Conservation (phyloP, 2,888 invertebrate genomes). For the Euzophera pinguis region DNA sequence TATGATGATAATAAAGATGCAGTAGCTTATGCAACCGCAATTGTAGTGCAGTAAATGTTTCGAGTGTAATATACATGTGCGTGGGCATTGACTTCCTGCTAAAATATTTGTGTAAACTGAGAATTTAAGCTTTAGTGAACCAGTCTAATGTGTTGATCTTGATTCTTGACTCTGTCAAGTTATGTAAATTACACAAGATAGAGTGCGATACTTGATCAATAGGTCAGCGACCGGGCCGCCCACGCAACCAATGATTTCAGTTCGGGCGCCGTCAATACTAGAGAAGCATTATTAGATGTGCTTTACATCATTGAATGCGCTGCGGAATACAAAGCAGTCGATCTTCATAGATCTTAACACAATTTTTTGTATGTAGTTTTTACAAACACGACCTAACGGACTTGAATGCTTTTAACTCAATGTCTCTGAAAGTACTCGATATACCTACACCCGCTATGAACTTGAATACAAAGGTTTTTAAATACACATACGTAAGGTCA, state of each 20-base stretch:
- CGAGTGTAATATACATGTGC: constrained; percentile 13
- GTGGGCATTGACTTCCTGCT: constrained; percentile 45
- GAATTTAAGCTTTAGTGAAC: constrained; percentile 53
- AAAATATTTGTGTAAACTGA: constrained; percentile 34
- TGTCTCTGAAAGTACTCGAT: constrained; percentile 52
- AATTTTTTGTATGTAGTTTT: constrained; percentile 39
- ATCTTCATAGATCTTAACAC: constrained; percentile 24
- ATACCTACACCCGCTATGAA: constrained; percentile 48
- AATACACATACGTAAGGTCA: constrained; percentile 40
- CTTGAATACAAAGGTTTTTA: constrained; percentile 48
- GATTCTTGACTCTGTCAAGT: constrained; percentile 65
- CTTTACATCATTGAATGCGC: constrained; percentile 32
- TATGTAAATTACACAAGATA: constrained; percentile 72
- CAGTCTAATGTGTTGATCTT: constrained; percentile 64
- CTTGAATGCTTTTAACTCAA: constrained; percentile 40
- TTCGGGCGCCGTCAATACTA: constrained; percentile 36
- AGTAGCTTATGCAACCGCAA: neutral
- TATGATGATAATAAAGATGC: too few relatives aligned
- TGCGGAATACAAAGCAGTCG: constrained; percentile 25
- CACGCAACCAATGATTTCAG: constrained; percentile 43
- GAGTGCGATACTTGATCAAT: constrained; percentile 64
- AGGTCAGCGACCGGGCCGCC: constrained; percentile 65
- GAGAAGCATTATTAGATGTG: constrained; percentile 38
- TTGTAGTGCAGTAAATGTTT: neutral
- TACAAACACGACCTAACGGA: constrained; percentile 43